Evolutionary conservation across 2,113 vertebrate genomes (phyloP), one percentile per base, ranked within the genome.

Genomic region (Coturnix japonica): DNA sequence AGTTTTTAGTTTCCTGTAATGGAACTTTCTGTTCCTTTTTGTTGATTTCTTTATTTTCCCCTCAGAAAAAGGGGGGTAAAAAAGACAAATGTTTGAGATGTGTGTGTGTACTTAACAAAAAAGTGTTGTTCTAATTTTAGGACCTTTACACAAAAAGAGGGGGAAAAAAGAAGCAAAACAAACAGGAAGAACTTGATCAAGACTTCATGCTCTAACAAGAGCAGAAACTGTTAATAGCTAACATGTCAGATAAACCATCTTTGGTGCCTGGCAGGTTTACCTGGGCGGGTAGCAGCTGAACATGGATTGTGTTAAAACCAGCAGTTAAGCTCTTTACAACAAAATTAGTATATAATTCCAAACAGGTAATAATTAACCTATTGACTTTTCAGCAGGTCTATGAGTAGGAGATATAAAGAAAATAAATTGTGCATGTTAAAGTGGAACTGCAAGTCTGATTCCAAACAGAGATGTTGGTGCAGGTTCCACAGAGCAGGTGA

Each of bases 321-420:
- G 51, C 67, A 69, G 43, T 89, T 85, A 82, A 89, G 79, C 51
- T 70, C 60, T 89, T 95, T 80, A 91, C 64, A 92, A 77, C 12
- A 83, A 93, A 93, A 90, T 93, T 60, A 75, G n/a, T 65, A 43
- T 65, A 39, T 56, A 85, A 83, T 53, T 94, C 69, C 23, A 81
- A 69, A 82, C 60, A 60, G 39, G 43, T 56, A 90, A 53, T 71
- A 85, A 86, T 89, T 94, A 74, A 81, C 35, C 43, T 93, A 49
- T 19, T 86, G 65, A 81, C 57, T 91, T 88, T 90, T 83, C 47
- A 75, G 21, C 43, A 72, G 10, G 9, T 73, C 87, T 83, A 56
- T 28, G n/a, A 83, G 31, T 63, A 71, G 64, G 77, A 90, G 28
- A 56, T 8, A 30, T 17, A 39, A 43, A 18, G 31, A 54, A 65